These are phyloP conservation scores for Tylochromis polylepis DNA, from an alignment of 2,113 vertebrate species.

Conservation along the genomic window DNA sequence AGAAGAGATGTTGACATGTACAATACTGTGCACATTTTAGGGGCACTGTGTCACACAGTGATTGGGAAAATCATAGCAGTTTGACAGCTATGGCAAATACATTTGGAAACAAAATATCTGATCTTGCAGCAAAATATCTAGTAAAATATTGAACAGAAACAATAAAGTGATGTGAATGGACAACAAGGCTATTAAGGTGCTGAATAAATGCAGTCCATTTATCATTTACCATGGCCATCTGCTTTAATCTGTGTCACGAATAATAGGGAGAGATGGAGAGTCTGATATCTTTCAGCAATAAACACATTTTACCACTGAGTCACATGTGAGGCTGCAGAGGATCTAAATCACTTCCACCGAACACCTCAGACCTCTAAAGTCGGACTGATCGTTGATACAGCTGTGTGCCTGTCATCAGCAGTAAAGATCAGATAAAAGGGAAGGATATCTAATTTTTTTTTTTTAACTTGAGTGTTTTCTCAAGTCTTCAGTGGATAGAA, in stretches of 20 bases:
- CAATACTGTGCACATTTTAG: accelerated
- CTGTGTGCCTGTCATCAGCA: not conserved
- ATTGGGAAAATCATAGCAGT: not conserved
- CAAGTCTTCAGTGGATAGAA: not conserved
- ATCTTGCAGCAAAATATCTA: not conserved
- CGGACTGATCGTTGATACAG: not conserved
- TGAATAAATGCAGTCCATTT: not conserved
- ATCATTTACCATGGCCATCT: not conserved
- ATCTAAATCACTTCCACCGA: not conserved
- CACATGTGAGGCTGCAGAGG: not conserved
- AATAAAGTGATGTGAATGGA: not conserved
- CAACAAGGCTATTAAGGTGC: not conserved
- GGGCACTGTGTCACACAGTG: not conserved
- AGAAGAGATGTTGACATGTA: not conserved
- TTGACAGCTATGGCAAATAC: not conserved
- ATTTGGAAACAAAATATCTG: not conserved
- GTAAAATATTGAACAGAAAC: not conserved
- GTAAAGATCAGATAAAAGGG: not conserved
- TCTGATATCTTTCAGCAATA: not conserved
- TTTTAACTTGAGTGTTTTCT: not conserved
- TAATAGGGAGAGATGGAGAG: not conserved
- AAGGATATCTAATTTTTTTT: not conserved
- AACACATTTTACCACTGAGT: not conserved
- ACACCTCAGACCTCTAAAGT: not conserved
- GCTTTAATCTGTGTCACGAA: not conserved